Percentiles rank a stretch among this genome's conserved stretches.
Evolutionary conservation across 2,113 vertebrate genomes (phyloP).

Genomic region (Pluvialis apricaria): DNA sequence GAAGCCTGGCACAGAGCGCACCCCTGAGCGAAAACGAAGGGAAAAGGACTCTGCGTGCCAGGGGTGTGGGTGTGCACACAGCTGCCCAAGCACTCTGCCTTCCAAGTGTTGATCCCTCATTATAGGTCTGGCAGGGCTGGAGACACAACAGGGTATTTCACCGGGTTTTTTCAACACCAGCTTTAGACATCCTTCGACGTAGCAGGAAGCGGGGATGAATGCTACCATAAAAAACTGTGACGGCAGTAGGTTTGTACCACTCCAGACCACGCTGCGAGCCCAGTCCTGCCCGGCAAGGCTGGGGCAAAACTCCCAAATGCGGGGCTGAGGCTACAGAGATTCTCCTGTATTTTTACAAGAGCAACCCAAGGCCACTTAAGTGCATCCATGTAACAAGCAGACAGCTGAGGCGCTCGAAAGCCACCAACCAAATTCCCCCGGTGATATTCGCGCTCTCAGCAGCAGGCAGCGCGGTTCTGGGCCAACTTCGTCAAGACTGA

Average conservation of each 20-base stretch:
- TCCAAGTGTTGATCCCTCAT: background rate
- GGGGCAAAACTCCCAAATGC: accelerated
- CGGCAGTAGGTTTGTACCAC: accelerated
- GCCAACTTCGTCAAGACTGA: background rate
- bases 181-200: accelerated
- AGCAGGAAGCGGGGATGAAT: accelerated
- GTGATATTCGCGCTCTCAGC: accelerated
- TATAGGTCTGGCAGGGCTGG: background rate
- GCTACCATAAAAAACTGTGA: too few relatives aligned
- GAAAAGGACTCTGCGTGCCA: background rate
- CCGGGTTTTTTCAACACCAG: background rate
- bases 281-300: background rate
- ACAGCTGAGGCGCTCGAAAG: background rate
- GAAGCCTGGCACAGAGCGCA: accelerated
- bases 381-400: accelerated
- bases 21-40: background rate
- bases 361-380: background rate
- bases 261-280: background rate
- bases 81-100: background rate
- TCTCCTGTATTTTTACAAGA: background rate
- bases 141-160: background rate
- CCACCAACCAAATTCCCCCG: accelerated
- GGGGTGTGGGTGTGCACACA: background rate
- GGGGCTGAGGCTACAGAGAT: background rate
- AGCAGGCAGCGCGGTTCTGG: background rate